These are phyloP conservation scores for Tyrannus savana DNA, from an alignment of 2,113 vertebrate species.

Conservation along the genomic window DNA sequence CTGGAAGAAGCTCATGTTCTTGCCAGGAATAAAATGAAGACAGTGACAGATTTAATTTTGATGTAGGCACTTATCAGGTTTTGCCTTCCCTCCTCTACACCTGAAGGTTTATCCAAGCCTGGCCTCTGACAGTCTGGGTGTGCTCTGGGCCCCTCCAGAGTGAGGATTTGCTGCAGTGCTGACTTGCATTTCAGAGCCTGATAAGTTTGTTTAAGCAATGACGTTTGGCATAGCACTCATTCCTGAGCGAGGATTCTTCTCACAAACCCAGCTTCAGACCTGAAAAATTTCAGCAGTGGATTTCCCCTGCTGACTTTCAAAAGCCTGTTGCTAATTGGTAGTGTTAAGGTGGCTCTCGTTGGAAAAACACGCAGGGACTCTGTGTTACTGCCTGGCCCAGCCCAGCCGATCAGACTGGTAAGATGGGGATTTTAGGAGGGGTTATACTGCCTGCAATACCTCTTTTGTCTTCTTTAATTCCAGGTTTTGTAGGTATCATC, in stretches of 20 bases:
- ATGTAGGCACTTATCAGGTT: neutral
- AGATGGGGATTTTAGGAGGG: neutral
- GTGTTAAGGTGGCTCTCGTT: neutral
- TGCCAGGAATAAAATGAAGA: neutral
- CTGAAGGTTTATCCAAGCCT: neutral
- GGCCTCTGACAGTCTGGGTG: neutral
- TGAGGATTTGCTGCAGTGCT: constrained; percentile 10
- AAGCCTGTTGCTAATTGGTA: neutral
- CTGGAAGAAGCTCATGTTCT: neutral
- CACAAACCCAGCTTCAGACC: neutral
- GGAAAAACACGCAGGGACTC: neutral
- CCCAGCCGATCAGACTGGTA: neutral
- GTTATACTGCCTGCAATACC: neutral
- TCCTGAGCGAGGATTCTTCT: neutral
- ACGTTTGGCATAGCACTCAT: constrained; percentile 11
- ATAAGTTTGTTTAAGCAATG: constrained; percentile 46
- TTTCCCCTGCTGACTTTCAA: neutral
- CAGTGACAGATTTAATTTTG: neutral
- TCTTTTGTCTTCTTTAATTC: neutral
- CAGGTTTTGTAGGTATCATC: neutral
- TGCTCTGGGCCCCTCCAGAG: neutral
- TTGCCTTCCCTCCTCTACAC: neutral
- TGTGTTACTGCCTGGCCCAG: neutral
- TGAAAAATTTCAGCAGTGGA: neutral
- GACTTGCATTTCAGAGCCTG: constrained; percentile 1